Base-by-base conservation (phyloP, 1,140 invertebrate genomes). In the Ladona fulva region DNA sequence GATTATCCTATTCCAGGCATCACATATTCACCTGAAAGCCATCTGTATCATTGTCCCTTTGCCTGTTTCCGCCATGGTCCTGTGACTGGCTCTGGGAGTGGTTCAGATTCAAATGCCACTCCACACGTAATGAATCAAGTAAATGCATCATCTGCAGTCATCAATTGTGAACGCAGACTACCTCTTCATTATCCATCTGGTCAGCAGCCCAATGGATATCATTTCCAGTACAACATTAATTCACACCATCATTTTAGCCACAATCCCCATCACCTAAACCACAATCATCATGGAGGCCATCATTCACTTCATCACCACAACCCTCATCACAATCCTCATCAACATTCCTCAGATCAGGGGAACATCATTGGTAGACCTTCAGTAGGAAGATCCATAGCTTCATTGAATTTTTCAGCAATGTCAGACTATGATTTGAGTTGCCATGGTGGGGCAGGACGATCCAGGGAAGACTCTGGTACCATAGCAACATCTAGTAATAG, bases 1-100 rank as follows among this genome's bases (percentile, higher is more conserved):
- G 95, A 98, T 83, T 98, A 98, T 84, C 92, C 91, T 19, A 91
- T 98, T 83, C 91, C 93, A 0, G 94, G 93, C 0, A 92, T 94
- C 0, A 94, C 93, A 0, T 94, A 94, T 81, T 92, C 92, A 0
- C 91, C 91, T 76, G 92, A 92, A 76, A 94, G 93, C 85, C 92
- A 92, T 1, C 89, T 94, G 83, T 95, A 94, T 81, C 92, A 94
- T 84, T 93, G 92, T 83, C 93, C 94, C 0, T 95, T 95, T 82
- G 94, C 94, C 25, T 94, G 94, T 82, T 95, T 95, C 84, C 87
- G 92, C 80, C 92, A 94, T 82, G 85, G 84, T 5, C 89, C 88
- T 0, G 91, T 93, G 80, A 81, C 78, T 80, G 80, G 22, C 80
- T 82, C 25, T 81, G 80, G 79, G 78, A 11, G 80, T 77, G 3